Conservation (phyloP, 2,113 vertebrate species). For the Etia nguti region DNA sequence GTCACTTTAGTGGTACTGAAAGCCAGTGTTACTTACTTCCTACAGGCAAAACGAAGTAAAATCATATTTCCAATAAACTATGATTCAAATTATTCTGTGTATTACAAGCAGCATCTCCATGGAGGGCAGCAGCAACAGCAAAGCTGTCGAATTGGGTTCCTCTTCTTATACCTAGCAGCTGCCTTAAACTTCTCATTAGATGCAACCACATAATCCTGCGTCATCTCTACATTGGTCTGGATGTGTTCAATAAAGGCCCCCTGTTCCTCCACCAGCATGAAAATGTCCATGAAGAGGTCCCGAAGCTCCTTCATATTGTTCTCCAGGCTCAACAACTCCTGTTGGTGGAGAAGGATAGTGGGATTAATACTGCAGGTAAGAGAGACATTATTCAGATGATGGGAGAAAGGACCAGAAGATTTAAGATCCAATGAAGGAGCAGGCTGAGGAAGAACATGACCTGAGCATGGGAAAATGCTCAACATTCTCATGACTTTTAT, state of each 20-base stretch:
- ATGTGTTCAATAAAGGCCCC: slow-evolving; percentile 85
- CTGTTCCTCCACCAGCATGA: slow-evolving; percentile 87
- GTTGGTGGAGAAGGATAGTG: not conserved
- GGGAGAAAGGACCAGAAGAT: not conserved
- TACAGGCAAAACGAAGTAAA: slow-evolving; percentile 3
- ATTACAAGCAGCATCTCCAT: slow-evolving; percentile 69
- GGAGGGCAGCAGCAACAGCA: slow-evolving; percentile 91
- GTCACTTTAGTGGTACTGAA: slow-evolving; percentile 23
- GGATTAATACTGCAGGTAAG: not conserved
- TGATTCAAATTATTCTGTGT: not conserved
- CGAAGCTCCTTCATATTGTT: slow-evolving; percentile 87
- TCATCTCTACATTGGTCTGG: slow-evolving; percentile 80
- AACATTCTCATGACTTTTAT: not conserved
- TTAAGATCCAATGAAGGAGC: not conserved
- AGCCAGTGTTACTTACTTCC: not conserved
- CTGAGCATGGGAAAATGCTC: not conserved
- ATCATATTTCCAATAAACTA: not conserved
- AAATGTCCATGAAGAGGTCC: slow-evolving; percentile 88
- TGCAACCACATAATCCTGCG: slow-evolving; percentile 81
- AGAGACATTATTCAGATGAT: not conserved
- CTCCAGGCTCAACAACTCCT: slow-evolving; percentile 86
- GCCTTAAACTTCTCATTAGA: slow-evolving; percentile 86
- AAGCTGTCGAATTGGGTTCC: slow-evolving; percentile 80
- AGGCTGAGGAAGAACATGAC: not conserved
- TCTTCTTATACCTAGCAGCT: slow-evolving; percentile 84